Percentiles rank a stretch among this genome's conserved stretches.
phyloP scores from a whole-genome alignment of 2,888 invertebrate species.

The Odiellus spinosus region DNA sequence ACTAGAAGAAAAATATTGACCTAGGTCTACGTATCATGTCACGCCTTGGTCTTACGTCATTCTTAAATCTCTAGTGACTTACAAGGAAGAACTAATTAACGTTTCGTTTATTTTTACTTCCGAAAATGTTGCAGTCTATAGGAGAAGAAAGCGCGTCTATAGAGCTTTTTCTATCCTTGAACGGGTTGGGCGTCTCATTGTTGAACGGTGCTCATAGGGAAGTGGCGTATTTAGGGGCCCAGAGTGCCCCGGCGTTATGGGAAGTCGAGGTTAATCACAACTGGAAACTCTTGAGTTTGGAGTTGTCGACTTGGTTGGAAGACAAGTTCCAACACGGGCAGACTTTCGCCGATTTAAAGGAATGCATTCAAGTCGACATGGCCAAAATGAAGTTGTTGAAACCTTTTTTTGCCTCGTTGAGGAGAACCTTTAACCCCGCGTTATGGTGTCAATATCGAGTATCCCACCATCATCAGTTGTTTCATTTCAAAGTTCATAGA shows the following conservation, averaged over 20 bases:
- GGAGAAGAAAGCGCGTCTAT: constrained; percentile 45
- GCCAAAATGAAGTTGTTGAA: constrained; percentile 73
- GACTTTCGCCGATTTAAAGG: constrained; percentile 55
- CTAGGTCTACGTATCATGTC: too few relatives aligned
- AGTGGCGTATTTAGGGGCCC: constrained; percentile 47
- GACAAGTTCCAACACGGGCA: constrained; percentile 54
- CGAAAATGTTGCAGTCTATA: constrained; percentile 10
- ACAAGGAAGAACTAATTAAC: too few relatives aligned
- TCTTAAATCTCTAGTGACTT: too few relatives aligned
- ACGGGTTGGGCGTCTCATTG: constrained; percentile 46
- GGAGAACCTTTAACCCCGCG: constrained; percentile 54
- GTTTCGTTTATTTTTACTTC: too few relatives aligned
- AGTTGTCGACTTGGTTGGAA: constrained; percentile 63
- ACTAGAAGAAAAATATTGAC: too few relatives aligned
- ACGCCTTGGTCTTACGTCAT: too few relatives aligned
- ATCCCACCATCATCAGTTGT: constrained; percentile 48
- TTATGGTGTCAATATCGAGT: constrained; percentile 54
- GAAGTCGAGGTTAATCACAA: constrained; percentile 60
- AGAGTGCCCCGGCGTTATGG: constrained; percentile 58
- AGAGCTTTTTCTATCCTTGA: constrained; percentile 50
- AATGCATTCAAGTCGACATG: constrained; percentile 50
- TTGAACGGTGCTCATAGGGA: constrained; percentile 38
- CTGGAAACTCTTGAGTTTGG: constrained; percentile 61
- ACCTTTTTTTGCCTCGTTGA: constrained; percentile 62
- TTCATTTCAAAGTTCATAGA: constrained; percentile 49